A percentile compares a stretch with the other conserved stretches of the same genome.
Evolutionary conservation across 2,888 invertebrate genomes (phyloP).

Genomic region (Calliphora vomitoria): DNA sequence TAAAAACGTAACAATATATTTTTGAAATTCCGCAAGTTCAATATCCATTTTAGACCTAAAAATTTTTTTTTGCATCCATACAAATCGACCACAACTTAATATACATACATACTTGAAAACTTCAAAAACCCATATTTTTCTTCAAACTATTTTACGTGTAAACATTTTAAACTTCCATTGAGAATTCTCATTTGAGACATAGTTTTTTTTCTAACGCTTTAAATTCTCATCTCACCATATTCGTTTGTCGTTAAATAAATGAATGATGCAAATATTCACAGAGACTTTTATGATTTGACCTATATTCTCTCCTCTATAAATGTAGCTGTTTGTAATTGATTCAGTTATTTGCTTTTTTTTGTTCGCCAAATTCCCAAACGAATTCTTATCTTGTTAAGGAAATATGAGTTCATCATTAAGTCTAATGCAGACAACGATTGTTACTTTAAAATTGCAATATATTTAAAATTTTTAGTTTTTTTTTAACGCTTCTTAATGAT

Average conservation of each 20-base stretch:
- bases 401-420: conserved; percentile 56
- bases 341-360: background rate
- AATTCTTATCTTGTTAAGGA: conserved; percentile 58
- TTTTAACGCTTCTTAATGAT: background rate
- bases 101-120: no score
- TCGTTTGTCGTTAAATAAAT: conserved; percentile 12
- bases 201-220: background rate
- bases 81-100: no score
- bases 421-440: conserved; percentile 54
- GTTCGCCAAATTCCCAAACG: conserved; percentile 25
- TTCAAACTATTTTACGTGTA: no score
- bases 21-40: no score
- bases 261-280: background rate
- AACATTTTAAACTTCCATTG: no score
- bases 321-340: conserved; percentile 12
- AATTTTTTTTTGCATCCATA: no score
- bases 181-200: background rate
- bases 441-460: conserved; percentile 44
- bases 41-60: no score
- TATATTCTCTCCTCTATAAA: conserved; percentile 7
- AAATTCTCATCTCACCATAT: conserved; percentile 9
- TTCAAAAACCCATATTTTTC: no score
- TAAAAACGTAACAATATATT: no score
- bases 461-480: conserved; percentile 14
- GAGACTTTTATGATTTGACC: conserved; percentile 36